Evolutionary conservation across 23 tunicate genomes (phyloP).

Genomic region (Botrylloides violaceus): DNA sequence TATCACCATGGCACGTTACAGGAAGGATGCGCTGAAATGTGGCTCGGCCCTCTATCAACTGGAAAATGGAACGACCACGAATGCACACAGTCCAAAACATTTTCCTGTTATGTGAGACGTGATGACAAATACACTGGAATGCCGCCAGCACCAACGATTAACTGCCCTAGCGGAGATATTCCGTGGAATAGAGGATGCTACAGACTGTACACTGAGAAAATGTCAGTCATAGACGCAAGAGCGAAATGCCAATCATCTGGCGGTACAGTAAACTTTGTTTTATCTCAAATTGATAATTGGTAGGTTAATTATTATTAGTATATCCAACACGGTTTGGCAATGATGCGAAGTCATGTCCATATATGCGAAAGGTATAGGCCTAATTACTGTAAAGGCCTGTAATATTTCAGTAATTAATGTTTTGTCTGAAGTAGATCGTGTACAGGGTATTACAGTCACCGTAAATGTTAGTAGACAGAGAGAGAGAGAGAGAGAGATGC

Average conservation of each 20-base stretch:
- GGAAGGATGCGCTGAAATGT: conserved; percentile 77
- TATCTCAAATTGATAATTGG: too few species aligned
- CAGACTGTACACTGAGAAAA: conserved; percentile 32
- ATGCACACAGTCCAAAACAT: conserved; percentile 24
- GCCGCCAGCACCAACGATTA: conserved; percentile 37
- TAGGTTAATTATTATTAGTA: too few species aligned
- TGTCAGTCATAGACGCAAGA: conserved; percentile 44
- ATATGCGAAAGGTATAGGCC: too few species aligned
- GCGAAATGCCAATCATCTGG: conserved; percentile 48
- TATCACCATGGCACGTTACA: neutral
- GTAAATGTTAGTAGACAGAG: too few species aligned
- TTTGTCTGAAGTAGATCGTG: too few species aligned
- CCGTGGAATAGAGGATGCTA: conserved; percentile 58
- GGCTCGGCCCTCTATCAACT: neutral
- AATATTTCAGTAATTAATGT: too few species aligned
- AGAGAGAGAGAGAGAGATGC: neutral
- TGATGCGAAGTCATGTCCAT: too few species aligned
- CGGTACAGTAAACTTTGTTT: conserved; percentile 8
- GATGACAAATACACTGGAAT: conserved; percentile 20
- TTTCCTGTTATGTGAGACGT: conserved; percentile 46
- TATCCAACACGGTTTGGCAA: too few species aligned
- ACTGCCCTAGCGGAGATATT: conserved; percentile 42
- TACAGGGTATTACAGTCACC: too few species aligned
- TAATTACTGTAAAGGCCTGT: too few species aligned
- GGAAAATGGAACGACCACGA: conserved; percentile 61